Base-by-base conservation (phyloP, 35 echinoderm and acorn worm genomes). In the Lytechinus pictus region DNA sequence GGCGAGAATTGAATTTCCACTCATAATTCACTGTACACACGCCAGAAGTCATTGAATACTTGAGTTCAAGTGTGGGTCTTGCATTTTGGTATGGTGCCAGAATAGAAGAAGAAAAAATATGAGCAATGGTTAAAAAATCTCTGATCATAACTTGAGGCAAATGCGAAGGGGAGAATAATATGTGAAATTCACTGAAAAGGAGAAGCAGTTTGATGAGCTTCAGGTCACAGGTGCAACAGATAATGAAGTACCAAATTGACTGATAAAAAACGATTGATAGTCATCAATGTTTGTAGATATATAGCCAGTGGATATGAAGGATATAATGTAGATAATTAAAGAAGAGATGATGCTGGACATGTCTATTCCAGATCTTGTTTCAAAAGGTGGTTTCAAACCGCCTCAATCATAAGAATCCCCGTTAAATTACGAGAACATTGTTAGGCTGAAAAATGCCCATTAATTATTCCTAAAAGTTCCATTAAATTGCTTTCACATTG, bases 1-100 rank as follows among this genome's bases (percentile, higher is more conserved):
- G 66, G 66, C 66, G 16, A 79, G 66, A 79, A 79, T 79, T 79
- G 16, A 79, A 79, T 79, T 79, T 79, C 66, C 66, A 79, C n/a
- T 79, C 66, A 79, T 79, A 79, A 79, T 16, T 79, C 66, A 79
- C 21, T 79, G 66, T 79, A 16, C 66, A 79, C 66, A 2, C 66
- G 66, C 21, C 66, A 79, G 66, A 24, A 79, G 19, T 24, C 19
- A 79, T 79, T 79, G 2, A 79, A 79, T 79, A 16, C 12, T n/a
- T 79, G 66, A 24, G 66, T 79, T 79, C 66, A 79, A 79, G 66
- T 24, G 21, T 6, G 66, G 66, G 66, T 79, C 66, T 79, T 19
- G 16, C 16, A 79, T 79, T 79, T 79, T 16, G 66, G 66, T 16
- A 24, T 79, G 66, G 66, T 79, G 66, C 66, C 66, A 79, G 66